phyloP scores from a whole-genome alignment of 2,797 vertebrate genomes.

The Ceryle rudis region DNA sequence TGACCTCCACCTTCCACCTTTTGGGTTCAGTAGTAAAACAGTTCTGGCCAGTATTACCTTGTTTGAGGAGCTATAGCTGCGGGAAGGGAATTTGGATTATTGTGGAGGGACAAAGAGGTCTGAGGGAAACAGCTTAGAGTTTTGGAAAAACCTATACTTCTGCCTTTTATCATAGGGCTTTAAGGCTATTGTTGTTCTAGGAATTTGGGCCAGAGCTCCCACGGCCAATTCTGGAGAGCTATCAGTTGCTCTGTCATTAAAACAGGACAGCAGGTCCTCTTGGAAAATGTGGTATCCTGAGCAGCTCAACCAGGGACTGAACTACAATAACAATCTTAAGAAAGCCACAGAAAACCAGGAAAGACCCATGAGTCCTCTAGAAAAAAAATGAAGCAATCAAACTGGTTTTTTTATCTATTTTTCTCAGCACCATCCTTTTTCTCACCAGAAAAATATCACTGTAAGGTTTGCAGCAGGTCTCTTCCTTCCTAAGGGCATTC shows the following conservation, averaged over 20 bases:
- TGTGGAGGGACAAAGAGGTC: neutral
- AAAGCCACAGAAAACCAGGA: no score
- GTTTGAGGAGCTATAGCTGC: neutral
- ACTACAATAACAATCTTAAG: no score
- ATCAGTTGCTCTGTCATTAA: neutral
- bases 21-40: neutral
- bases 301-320: no score
- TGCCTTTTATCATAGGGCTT: neutral
- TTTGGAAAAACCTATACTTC: neutral
- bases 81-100: neutral
- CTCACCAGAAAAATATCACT: neutral
- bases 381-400: neutral
- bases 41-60: neutral
- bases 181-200: neutral
- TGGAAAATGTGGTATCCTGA: no score
- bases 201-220: neutral
- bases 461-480: neutral
- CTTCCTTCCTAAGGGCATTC: neutral
- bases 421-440: neutral
- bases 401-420: neutral
- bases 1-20: neutral
- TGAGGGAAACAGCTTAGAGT: neutral
- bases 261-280: neutral
- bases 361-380: no score
- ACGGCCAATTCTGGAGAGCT: neutral